These are phyloP conservation scores for Camelus dromedarius DNA, from an alignment of 2,113 vertebrate genomes.

Conservation along the genomic window DNA sequence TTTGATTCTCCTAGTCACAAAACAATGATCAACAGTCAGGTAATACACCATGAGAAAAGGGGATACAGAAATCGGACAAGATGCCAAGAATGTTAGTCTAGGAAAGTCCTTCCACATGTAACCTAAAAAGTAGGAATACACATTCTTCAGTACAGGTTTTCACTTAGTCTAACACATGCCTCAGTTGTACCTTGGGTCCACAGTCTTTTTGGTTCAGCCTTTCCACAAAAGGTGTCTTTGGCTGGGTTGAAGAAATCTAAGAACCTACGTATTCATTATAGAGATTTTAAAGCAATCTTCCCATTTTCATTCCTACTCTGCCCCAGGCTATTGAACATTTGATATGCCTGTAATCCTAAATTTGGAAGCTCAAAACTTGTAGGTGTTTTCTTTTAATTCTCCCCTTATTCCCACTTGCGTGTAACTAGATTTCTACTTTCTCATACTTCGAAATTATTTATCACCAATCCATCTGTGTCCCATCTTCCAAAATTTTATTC, in stretches of 20 bases:
- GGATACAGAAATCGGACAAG: not conserved
- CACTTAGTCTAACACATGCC: not conserved
- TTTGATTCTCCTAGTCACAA: not conserved
- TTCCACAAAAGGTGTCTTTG: not conserved
- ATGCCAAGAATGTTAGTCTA: not conserved
- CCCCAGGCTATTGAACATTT: not conserved
- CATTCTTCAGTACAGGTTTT: not conserved
- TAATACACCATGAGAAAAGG: not conserved
- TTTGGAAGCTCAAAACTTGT: not conserved
- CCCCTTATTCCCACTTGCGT: not conserved
- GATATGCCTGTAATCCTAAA: not conserved
- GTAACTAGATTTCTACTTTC: slow-evolving; percentile 35
- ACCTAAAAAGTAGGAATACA: not conserved
- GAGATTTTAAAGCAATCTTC: not conserved
- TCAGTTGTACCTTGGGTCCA: not conserved
- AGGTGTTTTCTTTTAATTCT: not conserved
- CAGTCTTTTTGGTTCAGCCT: not conserved
- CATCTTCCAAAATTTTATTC: slow-evolving; percentile 30
- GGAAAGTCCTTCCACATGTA: not conserved
- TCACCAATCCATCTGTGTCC: not conserved
- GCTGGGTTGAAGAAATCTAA: not conserved
- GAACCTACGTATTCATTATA: not conserved
- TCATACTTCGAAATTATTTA: slow-evolving; percentile 31
- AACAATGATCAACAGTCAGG: not conserved
- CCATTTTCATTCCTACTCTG: not conserved